Conservation (phyloP, 2,113 vertebrate genomes). For the Atractosteus spatula region DNA sequence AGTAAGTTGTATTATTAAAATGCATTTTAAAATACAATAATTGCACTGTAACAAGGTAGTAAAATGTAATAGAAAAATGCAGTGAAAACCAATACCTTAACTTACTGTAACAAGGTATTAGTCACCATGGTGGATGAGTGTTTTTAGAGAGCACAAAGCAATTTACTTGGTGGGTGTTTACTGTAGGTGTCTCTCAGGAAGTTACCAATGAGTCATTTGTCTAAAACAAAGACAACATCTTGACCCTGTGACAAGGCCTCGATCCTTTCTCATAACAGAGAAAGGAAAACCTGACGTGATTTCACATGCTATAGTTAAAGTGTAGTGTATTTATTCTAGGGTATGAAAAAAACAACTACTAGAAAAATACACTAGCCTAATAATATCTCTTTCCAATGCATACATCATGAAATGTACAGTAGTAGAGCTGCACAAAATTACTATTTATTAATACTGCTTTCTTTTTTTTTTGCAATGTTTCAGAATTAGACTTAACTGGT, state of each 20-base stretch:
- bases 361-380: too few species aligned
- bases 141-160: not conserved
- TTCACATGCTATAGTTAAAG: too few species aligned
- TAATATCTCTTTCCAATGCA: too few species aligned
- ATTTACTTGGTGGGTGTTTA: not conserved
- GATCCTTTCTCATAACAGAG: not conserved
- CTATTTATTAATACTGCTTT: too few species aligned
- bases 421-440: too few species aligned
- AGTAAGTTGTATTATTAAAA: too few species aligned
- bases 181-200: slow-evolving; percentile 1
- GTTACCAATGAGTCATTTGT: not conserved
- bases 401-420: too few species aligned
- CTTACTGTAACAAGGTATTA: not conserved
- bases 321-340: too few species aligned
- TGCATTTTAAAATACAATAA: too few species aligned
- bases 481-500: too few species aligned
- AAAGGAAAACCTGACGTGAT: not conserved
- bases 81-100: not conserved
- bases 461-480: too few species aligned
- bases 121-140: not conserved
- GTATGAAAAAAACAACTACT: too few species aligned
- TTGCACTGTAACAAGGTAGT: not conserved
- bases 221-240: not conserved
- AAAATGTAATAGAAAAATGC: not conserved
- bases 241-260: not conserved